A percentile compares a stretch with the other conserved stretches of the same genome.
Evolutionary conservation across 2,113 vertebrate species (phyloP).

Genomic region (Andinoacara biseriatus): DNA sequence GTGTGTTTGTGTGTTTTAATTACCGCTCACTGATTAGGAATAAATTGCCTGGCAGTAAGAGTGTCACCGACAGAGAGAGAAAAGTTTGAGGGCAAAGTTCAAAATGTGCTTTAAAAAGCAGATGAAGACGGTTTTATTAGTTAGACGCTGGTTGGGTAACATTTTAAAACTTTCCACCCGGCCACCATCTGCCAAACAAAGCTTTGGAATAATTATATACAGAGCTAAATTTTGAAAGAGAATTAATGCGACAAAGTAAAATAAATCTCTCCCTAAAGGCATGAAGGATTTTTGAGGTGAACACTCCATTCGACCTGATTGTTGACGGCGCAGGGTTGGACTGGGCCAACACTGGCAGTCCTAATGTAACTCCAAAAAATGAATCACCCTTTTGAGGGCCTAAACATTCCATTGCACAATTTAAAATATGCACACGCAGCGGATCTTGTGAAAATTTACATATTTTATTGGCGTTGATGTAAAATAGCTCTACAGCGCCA

Average conservation of each 20-base stretch:
- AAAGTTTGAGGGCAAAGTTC: constrained; percentile 7
- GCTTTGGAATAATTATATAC: too few relatives aligned
- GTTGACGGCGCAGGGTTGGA: too few relatives aligned
- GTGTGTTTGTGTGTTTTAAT: background rate
- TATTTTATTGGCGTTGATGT: too few relatives aligned
- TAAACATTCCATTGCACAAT: too few relatives aligned
- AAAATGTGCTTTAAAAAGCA: background rate
- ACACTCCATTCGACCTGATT: background rate
- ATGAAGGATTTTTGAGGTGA: background rate
- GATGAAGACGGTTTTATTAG: background rate
- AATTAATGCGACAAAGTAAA: background rate
- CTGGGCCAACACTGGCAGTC: too few relatives aligned
- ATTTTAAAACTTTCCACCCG: background rate
- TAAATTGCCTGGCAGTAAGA: background rate
- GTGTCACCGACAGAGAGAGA: background rate
- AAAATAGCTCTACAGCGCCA: too few relatives aligned
- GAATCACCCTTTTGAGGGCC: too few relatives aligned
- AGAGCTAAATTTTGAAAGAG: background rate
- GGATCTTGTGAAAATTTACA: too few relatives aligned
- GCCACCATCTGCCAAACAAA: background rate
- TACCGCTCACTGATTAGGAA: constrained; percentile 1
- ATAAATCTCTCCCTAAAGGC: background rate
- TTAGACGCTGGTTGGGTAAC: background rate
- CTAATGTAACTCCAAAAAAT: too few relatives aligned
- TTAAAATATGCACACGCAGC: too few relatives aligned